Evolutionary conservation across 2,113 vertebrate species (phyloP).

Genomic region (Indicator indicator): DNA sequence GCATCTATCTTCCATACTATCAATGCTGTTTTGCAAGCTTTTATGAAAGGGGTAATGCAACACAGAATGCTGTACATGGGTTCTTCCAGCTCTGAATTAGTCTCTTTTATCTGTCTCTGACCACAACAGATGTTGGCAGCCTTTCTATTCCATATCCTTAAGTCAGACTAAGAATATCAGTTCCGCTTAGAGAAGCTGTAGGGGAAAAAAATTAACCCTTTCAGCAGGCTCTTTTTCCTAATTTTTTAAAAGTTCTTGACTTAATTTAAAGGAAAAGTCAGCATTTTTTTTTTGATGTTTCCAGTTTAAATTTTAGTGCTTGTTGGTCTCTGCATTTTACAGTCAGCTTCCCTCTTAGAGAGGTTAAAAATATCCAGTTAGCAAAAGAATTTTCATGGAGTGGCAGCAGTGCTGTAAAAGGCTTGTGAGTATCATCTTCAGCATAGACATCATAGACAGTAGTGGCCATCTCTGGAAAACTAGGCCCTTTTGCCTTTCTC

Average conservation of each 20-base stretch:
- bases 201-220: constrained; percentile 76
- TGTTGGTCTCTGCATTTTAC: not conserved
- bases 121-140: constrained; percentile 83
- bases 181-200: constrained; percentile 77
- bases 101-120: constrained; percentile 83
- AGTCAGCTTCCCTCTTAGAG: not conserved
- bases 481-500: not conserved
- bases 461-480: not conserved
- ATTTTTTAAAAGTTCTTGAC: not conserved
- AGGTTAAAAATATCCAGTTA: constrained; percentile 15
- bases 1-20: constrained; percentile 38
- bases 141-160: constrained; percentile 78
- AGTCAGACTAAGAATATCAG: constrained; percentile 80
- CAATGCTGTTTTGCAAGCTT: not conserved
- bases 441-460: not conserved
- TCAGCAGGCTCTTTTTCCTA: not conserved
- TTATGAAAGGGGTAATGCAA: constrained; percentile 68
- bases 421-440: not conserved
- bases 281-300: rapidly evolving
- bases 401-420: not conserved
- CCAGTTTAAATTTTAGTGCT: constrained; percentile 21
- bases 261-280: constrained; percentile 1
- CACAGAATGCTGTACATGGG: constrained; percentile 72
- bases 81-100: constrained; percentile 78
- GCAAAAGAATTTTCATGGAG: constrained; percentile 1